Evolutionary conservation across 2,113 vertebrate genomes (phyloP).

Genomic region (Ariopsis seemanni): DNA sequence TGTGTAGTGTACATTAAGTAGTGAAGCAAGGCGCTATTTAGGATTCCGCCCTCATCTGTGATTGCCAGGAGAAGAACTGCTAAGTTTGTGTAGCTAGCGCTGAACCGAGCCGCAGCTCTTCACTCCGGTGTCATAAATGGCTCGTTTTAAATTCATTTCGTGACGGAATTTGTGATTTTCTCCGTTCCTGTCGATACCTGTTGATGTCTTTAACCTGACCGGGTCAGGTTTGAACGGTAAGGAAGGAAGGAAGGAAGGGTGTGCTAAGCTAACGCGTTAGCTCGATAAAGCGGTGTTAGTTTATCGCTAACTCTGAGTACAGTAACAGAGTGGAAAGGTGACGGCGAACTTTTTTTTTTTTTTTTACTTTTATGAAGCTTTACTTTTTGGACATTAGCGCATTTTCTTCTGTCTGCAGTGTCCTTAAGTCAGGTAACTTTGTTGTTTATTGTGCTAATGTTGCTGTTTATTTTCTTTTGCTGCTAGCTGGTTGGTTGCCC

Average conservation of each 20-base stretch:
- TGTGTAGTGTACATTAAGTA: background rate
- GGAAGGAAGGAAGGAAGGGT: background rate
- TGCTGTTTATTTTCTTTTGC: background rate
- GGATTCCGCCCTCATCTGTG: constrained; percentile 8
- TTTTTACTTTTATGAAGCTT: background rate
- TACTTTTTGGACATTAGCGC: background rate
- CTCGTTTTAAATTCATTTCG: constrained; percentile 12
- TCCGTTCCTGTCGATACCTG: background rate
- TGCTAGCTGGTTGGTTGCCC: background rate
- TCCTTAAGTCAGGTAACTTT: background rate
- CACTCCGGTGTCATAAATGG: constrained; percentile 29
- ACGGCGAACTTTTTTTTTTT: background rate
- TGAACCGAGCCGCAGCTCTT: constrained; percentile 14
- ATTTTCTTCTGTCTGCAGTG: background rate
- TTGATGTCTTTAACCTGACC: constrained; percentile 15
- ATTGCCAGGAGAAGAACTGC: constrained; percentile 49
- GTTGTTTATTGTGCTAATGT: background rate
- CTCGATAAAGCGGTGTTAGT: background rate
- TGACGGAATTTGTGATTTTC: constrained; percentile 20
- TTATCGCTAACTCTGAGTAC: background rate
- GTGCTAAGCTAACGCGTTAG: constrained; percentile 31
- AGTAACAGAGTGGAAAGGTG: background rate
- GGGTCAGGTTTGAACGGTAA: constrained; percentile 34
- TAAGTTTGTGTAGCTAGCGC: constrained; percentile 56
- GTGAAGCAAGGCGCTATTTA: background rate